Percentiles rank a stretch among this genome's conserved stretches.
Conservation (phyloP, 2,113 vertebrate species). For the Montifringilla adamsi region DNA sequence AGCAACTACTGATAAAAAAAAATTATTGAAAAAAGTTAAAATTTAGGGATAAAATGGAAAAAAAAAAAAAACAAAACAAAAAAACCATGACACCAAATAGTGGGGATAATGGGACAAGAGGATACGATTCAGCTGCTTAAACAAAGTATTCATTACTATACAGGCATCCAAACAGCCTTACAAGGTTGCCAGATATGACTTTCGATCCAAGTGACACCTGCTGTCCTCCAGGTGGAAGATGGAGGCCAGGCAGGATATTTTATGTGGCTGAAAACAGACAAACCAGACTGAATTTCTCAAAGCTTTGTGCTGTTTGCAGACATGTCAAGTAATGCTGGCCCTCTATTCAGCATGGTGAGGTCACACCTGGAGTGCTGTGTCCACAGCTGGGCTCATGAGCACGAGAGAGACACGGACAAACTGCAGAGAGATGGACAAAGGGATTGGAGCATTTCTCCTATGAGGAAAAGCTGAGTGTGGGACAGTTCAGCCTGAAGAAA, state of each 20-base stretch:
- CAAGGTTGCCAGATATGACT: neutral
- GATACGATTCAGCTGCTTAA: neutral
- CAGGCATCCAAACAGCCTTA: neutral
- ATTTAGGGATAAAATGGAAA: neutral
- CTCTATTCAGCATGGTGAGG: rapidly evolving
- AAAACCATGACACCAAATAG: neutral
- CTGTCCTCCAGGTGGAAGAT: neutral
- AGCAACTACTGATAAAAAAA: neutral
- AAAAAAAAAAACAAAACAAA: neutral
- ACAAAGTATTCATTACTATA: neutral
- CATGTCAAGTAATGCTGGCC: too few species aligned
- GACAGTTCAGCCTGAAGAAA: neutral
- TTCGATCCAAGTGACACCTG: neutral
- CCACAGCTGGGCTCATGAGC: neutral
- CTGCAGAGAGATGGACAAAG: neutral
- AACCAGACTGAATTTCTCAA: neutral
- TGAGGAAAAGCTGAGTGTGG: neutral
- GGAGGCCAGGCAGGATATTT: neutral
- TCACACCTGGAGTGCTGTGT: neutral
- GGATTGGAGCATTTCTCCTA: neutral
- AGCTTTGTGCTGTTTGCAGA: neutral
- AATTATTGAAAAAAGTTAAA: neutral
- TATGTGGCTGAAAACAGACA: neutral
- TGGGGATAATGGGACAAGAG: too few species aligned
- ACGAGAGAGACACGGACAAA: neutral